These are phyloP conservation scores for Columbina picui DNA, from an alignment of 2,113 vertebrate species.

Conservation along the genomic window DNA sequence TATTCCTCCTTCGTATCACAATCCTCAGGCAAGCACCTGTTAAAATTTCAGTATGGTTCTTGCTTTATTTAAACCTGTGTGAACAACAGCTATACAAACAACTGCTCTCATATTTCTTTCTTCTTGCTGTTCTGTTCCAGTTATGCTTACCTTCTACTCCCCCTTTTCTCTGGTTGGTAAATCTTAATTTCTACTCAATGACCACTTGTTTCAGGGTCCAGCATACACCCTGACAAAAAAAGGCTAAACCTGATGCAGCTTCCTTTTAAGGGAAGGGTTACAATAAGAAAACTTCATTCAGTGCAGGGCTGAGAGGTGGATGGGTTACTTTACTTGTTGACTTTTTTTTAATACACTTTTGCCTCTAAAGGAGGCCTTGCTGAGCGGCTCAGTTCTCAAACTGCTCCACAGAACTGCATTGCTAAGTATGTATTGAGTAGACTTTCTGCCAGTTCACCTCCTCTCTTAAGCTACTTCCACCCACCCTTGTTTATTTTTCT, in stretches of 20 bases:
- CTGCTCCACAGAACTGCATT: background rate
- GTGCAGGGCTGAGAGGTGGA: background rate
- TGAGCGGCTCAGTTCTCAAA: background rate
- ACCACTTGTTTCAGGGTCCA: background rate
- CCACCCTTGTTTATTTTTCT: background rate
- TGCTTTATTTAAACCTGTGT: background rate
- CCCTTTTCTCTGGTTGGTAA: background rate
- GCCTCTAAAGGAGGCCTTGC: background rate
- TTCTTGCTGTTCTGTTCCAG: background rate
- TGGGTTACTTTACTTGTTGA: background rate
- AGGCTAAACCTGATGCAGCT: background rate
- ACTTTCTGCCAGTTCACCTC: background rate
- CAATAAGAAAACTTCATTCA: background rate
- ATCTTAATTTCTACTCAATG: background rate
- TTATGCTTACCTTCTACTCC: background rate
- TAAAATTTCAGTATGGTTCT: background rate
- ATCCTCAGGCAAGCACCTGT: background rate
- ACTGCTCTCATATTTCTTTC: background rate
- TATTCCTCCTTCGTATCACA: background rate
- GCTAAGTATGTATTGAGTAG: background rate
- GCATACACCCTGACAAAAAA: background rate
- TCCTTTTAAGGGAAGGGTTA: background rate
- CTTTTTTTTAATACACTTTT: background rate
- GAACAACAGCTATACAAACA: background rate
- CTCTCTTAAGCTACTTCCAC: background rate